Evolutionary conservation across 2,797 vertebrate species (phyloP).

Genomic region (Remorina albescens): DNA sequence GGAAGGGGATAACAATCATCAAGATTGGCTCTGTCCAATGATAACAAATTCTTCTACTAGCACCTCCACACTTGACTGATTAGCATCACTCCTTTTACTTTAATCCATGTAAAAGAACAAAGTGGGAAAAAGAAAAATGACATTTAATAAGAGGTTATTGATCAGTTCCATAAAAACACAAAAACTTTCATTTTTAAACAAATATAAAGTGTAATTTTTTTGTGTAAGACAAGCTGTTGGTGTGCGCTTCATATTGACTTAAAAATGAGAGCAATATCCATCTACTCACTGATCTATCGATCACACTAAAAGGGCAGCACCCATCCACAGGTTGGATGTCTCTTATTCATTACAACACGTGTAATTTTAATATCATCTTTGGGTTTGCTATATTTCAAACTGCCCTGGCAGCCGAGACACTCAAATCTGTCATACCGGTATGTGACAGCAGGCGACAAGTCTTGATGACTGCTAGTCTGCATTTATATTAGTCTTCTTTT

Average conservation of each 20-base stretch:
- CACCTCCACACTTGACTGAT: neutral
- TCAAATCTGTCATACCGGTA: conserved; percentile 1
- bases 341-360: conserved; percentile 4
- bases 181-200: neutral
- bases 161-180: neutral
- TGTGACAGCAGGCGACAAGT: conserved; percentile 19
- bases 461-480: conserved; percentile 46
- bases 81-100: neutral
- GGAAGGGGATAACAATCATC: neutral
- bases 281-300: neutral
- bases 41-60: neutral
- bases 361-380: neutral
- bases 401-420: neutral
- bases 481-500: conserved; percentile 51
- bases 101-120: neutral
- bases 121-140: neutral
- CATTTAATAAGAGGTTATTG: neutral
- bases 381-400: conserved; percentile 10
- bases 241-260: neutral
- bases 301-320: neutral
- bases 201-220: neutral
- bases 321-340: neutral
- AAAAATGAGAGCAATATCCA: neutral
- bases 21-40: neutral
- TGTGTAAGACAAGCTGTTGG: neutral